Conservation (phyloP, 2,113 vertebrate species). For the Nannobrachium achirus region DNA sequence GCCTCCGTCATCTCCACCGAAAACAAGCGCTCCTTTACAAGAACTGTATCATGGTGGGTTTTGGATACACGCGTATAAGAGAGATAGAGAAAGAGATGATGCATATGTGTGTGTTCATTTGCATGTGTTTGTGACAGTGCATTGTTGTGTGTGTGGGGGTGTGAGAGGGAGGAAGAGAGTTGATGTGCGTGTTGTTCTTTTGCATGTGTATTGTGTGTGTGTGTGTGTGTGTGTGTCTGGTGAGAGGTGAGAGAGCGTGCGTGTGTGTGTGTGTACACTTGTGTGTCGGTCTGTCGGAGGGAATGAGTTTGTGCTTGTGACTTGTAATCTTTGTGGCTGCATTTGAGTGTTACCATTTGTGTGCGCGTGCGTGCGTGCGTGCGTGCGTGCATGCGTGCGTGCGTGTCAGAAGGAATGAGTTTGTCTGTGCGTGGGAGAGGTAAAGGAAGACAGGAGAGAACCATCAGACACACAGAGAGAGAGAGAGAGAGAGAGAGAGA, state of each 20-base stretch:
- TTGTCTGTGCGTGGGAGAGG: not conserved
- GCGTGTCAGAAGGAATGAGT: not conserved
- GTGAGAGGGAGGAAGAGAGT: too few relatives aligned
- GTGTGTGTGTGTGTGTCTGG: not conserved
- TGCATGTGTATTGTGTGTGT: not conserved
- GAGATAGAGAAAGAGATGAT: too few relatives aligned
- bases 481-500: not conserved
- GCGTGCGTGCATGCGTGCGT: not conserved
- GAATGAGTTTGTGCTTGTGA: not conserved
- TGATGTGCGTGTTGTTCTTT: not conserved
- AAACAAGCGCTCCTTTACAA: too few relatives aligned
- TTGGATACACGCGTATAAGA: too few relatives aligned
- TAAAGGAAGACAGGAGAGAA: too few relatives aligned
- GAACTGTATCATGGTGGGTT: too few relatives aligned
- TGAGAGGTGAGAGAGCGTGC: too few relatives aligned
- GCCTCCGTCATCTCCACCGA: too few relatives aligned
- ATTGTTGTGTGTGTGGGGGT: too few relatives aligned
- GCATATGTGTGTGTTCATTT: too few relatives aligned
- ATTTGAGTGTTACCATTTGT: constrained; percentile 6
- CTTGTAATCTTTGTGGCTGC: not conserved
- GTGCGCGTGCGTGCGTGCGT: not conserved
- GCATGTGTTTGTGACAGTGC: too few relatives aligned
- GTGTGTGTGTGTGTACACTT: not conserved
- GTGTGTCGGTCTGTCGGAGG: not conserved
- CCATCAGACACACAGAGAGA: too few relatives aligned